phyloP scores from a whole-genome alignment of 1,140 invertebrate genomes.

The Philaenus spumarius region DNA sequence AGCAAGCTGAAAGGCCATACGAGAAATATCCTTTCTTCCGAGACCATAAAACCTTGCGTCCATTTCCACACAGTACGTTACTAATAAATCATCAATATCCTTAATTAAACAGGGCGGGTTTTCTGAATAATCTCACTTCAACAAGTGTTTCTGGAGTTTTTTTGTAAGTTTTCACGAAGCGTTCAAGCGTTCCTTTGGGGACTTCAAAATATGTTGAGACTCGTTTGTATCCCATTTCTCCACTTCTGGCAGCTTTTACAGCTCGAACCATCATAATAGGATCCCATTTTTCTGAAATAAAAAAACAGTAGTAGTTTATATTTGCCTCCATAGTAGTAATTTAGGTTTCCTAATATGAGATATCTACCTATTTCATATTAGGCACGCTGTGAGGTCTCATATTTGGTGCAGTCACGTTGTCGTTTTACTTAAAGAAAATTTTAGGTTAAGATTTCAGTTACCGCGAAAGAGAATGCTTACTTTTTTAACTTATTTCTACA shows the following conservation, averaged over 20 bases:
- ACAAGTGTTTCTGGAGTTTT: background rate
- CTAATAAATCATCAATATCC: background rate
- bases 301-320: no score
- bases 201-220: slow-evolving; percentile 29
- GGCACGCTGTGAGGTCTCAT: no score
- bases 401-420: no score
- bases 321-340: no score
- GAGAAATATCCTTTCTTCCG: background rate
- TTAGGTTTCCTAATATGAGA: no score
- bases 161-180: background rate
- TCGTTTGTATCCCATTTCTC: slow-evolving; percentile 24
- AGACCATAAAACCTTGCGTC: slow-evolving; percentile 6
- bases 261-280: slow-evolving; percentile 6
- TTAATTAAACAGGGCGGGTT: slow-evolving; percentile 1
- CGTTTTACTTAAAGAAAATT: no score
- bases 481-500: no score
- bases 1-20: slow-evolving; percentile 1
- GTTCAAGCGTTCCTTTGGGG: slow-evolving; percentile 28
- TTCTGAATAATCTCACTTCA: background rate
- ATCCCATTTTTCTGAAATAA: no score
- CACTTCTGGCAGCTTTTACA: slow-evolving; percentile 23
- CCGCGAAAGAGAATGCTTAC: no score
- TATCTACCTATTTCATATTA: no score
- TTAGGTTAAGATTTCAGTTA: no score
- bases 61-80: background rate